These are phyloP conservation scores for Myotis davidii DNA, from an alignment of 2,113 vertebrate genomes.

Conservation along the genomic window DNA sequence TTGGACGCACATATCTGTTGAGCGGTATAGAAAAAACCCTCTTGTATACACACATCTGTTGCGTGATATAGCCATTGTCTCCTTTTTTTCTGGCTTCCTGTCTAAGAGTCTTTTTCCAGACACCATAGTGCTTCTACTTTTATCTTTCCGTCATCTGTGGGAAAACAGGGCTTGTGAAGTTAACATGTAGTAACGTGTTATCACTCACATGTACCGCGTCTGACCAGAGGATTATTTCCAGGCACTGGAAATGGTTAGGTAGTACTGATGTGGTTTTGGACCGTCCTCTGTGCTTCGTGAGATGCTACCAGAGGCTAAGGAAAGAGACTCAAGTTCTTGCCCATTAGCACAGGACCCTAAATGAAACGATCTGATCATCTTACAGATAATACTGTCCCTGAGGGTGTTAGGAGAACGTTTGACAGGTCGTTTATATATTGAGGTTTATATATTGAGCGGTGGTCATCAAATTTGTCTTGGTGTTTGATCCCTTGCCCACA, in stretches of 20 bases:
- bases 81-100: neutral
- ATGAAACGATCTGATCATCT: neutral
- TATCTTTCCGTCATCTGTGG: neutral
- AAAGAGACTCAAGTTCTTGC: neutral
- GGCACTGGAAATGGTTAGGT: neutral
- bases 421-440: neutral
- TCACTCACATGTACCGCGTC: neutral
- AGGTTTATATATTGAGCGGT: neutral
- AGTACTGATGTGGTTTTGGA: neutral
- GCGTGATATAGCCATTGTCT: neutral
- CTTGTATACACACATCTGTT: neutral
- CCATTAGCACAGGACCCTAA: neutral
- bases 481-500: neutral
- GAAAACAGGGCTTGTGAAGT: conserved; percentile 4
- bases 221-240: neutral
- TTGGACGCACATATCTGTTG: neutral
- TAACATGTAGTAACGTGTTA: neutral
- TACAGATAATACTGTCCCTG: neutral
- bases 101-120: neutral
- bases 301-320: neutral
- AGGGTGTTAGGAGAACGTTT: conserved; percentile 27
- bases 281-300: neutral
- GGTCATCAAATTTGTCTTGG: neutral
- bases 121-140: neutral
- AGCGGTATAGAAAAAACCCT: neutral